Evolutionary conservation across 2,888 invertebrate species (phyloP), one percentile per base, ranked within the genome.

Genomic region (Drosophila pseudotalamancana): DNA sequence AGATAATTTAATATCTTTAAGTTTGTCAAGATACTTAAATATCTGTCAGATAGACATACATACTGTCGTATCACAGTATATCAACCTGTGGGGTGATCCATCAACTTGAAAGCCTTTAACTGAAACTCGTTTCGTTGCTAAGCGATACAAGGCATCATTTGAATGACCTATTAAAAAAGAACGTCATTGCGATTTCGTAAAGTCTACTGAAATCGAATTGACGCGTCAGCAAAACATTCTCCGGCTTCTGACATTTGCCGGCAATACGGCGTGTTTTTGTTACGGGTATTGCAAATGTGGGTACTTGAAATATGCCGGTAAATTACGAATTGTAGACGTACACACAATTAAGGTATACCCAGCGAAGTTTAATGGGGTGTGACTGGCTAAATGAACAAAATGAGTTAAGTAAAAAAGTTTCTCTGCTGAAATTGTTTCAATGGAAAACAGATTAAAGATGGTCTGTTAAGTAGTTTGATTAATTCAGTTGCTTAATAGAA

Each of bases 81-180:
- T 9, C 6, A 21, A 18, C 29, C 18, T 23, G 21, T 16, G 37
- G 6, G 40, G 37, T 49, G 59, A 60, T 71, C 65, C 71, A 66
- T 65, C 71, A 71, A 51, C 3, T 46, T 12, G 19, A 32, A 37
- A 50, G 55, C 49, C 53, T 60, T 56, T 42, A 32, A 21, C 45
- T 37, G 21, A 71, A 71, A 71, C 66, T 12, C 32, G 72, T 66
- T 66, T 40, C 12, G 12, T 40, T n/a, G 12, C n/a, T 34, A 16
- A 71, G 62, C 61, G 71, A 46, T 46, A 46, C 56, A 54, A 40
- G 66, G 50, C 49, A 61, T 32, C 25, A 51, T 66, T 66, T 72
- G 61, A 55, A 72, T 62, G 72, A 72, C 72, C 71, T 55, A 72
- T 72, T 46, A 72, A 72, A 42, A 12, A 72, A 72, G 37, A 12